A percentile compares a stretch with the other conserved stretches of the same genome.
phyloP scores from a whole-genome alignment of 2,113 vertebrate genomes.

The Corvus moneduloides region DNA sequence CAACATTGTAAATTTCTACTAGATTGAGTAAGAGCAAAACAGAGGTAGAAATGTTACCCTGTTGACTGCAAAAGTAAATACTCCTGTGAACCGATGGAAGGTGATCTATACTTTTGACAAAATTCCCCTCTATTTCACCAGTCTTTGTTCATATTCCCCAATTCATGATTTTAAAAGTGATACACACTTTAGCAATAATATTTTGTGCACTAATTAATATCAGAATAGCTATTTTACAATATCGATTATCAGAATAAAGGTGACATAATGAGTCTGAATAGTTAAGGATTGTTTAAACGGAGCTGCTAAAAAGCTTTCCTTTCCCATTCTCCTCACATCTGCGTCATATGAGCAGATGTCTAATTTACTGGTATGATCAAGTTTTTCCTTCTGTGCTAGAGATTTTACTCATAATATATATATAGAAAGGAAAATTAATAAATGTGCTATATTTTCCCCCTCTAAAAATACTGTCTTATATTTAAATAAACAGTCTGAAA shows the following conservation, averaged over 20 bases:
- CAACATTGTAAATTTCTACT: neutral
- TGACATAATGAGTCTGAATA: neutral
- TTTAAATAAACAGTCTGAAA: slow-evolving; percentile 15
- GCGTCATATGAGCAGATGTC: neutral
- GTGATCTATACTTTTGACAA: neutral
- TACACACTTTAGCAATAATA: neutral
- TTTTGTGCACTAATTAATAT: neutral
- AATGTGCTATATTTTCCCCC: neutral
- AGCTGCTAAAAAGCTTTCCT: neutral
- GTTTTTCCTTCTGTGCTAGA: neutral
- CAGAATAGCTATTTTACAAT: neutral
- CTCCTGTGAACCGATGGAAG: neutral
- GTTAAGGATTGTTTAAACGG: neutral
- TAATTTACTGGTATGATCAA: neutral
- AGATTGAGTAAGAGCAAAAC: neutral
- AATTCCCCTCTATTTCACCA: neutral
- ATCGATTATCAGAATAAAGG: neutral
- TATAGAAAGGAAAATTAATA: neutral
- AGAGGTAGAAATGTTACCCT: neutral
- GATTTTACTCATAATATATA: neutral
- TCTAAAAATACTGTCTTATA: neutral
- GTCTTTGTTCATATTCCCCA: neutral
- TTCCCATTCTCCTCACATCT: neutral
- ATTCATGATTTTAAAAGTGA: neutral
- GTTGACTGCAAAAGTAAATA: neutral